phyloP scores from a whole-genome alignment of 2,888 invertebrate genomes.

The Antheraea assamensis region DNA sequence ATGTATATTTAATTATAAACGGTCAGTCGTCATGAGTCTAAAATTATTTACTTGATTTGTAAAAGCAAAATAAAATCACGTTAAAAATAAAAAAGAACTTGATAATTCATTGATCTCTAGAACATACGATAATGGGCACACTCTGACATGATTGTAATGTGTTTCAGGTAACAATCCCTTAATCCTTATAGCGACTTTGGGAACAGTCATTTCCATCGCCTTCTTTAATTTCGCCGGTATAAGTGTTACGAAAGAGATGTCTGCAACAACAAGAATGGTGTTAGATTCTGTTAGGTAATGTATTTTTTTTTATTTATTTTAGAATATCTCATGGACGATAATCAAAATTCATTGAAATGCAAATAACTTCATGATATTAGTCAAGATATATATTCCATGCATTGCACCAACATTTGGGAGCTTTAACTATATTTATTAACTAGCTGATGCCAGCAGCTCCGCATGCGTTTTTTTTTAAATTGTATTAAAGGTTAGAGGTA shows the following conservation, averaged over 20 bases:
- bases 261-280: slow-evolving; percentile 95
- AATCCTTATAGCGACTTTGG: slow-evolving; percentile 75
- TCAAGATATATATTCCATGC: no score
- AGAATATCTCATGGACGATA: neutral
- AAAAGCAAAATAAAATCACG: neutral
- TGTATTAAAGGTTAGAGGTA: no score
- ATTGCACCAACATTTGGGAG: no score
- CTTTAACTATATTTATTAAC: no score
- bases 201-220: slow-evolving; percentile 92
- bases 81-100: neutral
- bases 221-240: slow-evolving; percentile 97
- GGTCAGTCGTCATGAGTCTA: neutral
- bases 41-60: no score
- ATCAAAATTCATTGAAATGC: no score
- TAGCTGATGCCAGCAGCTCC: no score
- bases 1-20: no score
- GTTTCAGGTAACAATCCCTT: slow-evolving; percentile 66
- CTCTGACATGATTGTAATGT: neutral
- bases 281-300: slow-evolving; percentile 88
- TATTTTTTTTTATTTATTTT: neutral
- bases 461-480: no score
- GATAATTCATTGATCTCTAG: neutral
- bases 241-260: slow-evolving; percentile 95
- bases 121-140: neutral
- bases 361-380: no score